Evolutionary conservation across 2,888 invertebrate genomes (phyloP), one percentile per base, ranked within the genome.

Genomic region (Lottia gigantea): DNA sequence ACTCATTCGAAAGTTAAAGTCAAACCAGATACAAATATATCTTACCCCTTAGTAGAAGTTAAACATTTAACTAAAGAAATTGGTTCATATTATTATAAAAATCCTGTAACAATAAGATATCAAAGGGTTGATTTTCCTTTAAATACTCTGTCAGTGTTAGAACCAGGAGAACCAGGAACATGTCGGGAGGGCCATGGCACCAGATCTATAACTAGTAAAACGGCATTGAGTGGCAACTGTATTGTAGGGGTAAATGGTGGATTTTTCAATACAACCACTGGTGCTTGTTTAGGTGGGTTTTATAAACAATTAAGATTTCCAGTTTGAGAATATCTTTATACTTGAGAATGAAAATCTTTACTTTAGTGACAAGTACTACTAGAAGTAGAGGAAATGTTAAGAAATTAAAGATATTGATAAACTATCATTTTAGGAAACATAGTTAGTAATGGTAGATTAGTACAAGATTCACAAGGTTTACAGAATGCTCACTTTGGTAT

Each of bases 401-500:
- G 11, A 40, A 40, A 1, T 40, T 11, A 40, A 6, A 40, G 1
- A 8, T 40, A 40, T 8, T 11, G 47, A 66, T 46, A 62, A 45
- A 40, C 40, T 40, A 40, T 40, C 40, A 66, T 74, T 75, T 1
- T 74, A 88, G 88, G 88, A 55, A 87, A 88, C 77, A 78, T 88
- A 45, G 80, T 88, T 12, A 84, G 84, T 76, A 81, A 88, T 80
- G 86, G 86, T 7, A 71, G 74, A 19, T 72, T 83, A 19, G 83
- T 84, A 2, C 83, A 83, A 65, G 82, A 86, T 71, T 82, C 86
- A 7, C 83, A 80, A n/a, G 88, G 88, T 12, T 78, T 88, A 47
- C 87, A 88, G 74, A 88, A 89, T 82, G 87, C 82, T 62, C 88
- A 89, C 69, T 89, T 89, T 85, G 88, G 89, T 16, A 82, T 89